Conservation (phyloP, 2,113 vertebrate genomes). For the Centrocercus urophasianus region DNA sequence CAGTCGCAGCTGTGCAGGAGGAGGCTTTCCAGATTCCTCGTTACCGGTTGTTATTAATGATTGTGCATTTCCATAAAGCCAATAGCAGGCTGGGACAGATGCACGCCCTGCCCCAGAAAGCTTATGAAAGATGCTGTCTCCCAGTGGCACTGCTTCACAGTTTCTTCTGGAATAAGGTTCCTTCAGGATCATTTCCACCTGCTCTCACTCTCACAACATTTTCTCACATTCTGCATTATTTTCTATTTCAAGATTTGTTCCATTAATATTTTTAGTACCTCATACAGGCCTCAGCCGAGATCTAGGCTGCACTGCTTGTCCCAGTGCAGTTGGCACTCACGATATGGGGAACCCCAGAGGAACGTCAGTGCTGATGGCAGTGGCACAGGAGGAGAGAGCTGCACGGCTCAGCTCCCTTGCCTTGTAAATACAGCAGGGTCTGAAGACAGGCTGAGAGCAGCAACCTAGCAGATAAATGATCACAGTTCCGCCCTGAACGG, state of each 20-base stretch:
- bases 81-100: not conserved
- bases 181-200: not conserved
- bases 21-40: not conserved
- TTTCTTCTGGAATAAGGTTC: not conserved
- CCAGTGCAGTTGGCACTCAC: not conserved
- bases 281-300: not conserved
- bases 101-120: not conserved
- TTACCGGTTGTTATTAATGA: not conserved
- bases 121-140: not conserved
- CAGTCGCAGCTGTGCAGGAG: not conserved
- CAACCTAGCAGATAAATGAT: not conserved
- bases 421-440: not conserved
- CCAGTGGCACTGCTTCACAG: rapidly evolving
- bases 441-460: not conserved
- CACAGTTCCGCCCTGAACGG: not conserved
- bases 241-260: not conserved
- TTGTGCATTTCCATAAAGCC: not conserved
- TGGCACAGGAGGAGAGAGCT: not conserved
- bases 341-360: not conserved
- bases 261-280: not conserved
- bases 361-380: not conserved
- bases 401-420: not conserved
- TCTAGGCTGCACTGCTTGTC: not conserved
- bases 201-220: not conserved
- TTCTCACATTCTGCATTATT: not conserved